A percentile compares a stretch with the other conserved stretches of the same genome.
Conservation (phyloP, 1,140 invertebrate species). For the Drosophila cardini region DNA sequence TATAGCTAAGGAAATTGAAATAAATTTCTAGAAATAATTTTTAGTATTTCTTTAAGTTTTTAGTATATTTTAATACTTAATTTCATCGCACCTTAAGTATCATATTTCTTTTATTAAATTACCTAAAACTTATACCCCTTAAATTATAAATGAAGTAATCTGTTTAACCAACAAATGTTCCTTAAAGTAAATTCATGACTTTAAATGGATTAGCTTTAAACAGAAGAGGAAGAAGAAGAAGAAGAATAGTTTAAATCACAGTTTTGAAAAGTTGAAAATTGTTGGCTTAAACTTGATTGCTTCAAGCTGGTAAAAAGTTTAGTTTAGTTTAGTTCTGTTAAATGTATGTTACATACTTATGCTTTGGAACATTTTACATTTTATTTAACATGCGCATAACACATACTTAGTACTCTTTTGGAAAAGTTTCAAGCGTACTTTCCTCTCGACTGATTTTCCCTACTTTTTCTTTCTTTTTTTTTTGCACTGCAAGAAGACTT, state of each 20-base stretch:
- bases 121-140: neutral
- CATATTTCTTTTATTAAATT: neutral
- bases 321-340: conserved; percentile 21
- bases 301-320: conserved; percentile 30
- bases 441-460: conserved; percentile 22
- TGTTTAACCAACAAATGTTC: too few species aligned
- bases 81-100: too few species aligned
- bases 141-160: too few species aligned
- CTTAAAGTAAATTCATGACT: too few species aligned
- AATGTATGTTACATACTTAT: conserved; percentile 25
- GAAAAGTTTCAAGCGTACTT: conserved; percentile 40
- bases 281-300: conserved; percentile 6
- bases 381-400: conserved; percentile 32
- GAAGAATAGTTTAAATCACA: neutral
- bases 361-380: conserved; percentile 3
- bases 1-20: neutral
- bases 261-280: conserved; percentile 6
- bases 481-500: neutral
- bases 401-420: conserved; percentile 42
- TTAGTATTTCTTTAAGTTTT: too few species aligned
- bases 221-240: neutral
- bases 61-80: too few species aligned
- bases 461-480: neutral
- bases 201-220: conserved; percentile 1
- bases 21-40: too few species aligned